These are phyloP conservation scores for Otus sunia DNA, from an alignment of 2,113 vertebrate species.

Conservation along the genomic window DNA sequence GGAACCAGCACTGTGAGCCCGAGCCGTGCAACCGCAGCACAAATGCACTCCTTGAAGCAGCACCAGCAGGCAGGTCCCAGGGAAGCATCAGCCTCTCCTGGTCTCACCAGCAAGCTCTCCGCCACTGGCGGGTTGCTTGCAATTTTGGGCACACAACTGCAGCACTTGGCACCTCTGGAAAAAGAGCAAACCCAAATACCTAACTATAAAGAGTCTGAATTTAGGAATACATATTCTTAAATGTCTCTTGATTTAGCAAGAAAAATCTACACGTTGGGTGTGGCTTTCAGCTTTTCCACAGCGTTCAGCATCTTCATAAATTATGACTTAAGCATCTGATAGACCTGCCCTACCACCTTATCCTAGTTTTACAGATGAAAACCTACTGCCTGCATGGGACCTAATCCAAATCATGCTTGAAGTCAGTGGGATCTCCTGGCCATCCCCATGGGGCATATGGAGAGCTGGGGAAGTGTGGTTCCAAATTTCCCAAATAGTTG, in stretches of 20 bases:
- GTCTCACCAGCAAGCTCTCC: neutral
- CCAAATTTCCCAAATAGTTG: neutral
- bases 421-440: neutral
- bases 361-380: neutral
- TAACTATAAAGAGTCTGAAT: neutral
- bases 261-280: neutral
- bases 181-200: neutral
- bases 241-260: neutral
- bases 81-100: neutral
- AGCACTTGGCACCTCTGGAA: neutral
- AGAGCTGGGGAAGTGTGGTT: neutral
- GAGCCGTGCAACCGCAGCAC: neutral
- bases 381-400: neutral
- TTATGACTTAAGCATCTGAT: neutral
- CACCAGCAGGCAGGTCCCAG: neutral
- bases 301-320: neutral
- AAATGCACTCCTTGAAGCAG: neutral
- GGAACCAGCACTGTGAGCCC: neutral
- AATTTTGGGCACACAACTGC: neutral
- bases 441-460: rapidly evolving
- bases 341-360: neutral
- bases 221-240: neutral
- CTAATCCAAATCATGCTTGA: neutral
- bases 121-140: rapidly evolving
- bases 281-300: neutral